Base-by-base conservation (phyloP, 2,113 vertebrate species). In the Pipa parva region DNA sequence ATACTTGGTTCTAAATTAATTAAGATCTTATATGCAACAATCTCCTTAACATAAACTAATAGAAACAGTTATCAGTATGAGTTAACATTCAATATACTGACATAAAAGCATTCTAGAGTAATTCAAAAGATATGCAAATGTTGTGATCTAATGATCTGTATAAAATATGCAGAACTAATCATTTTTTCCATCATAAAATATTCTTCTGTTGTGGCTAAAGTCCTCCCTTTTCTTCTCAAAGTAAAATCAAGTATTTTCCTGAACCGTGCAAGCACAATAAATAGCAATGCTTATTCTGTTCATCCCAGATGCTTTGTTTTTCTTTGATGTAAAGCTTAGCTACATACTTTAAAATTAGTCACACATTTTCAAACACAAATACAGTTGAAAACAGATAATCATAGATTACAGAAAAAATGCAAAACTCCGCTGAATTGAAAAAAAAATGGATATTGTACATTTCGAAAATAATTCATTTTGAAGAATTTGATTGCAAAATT, bases 121-220 rank as follows among this genome's bases (percentile, higher is more conserved):
- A n/a, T n/a, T n/a, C n/a, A n/a, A n/a, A n/a, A n/a, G n/a, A n/a
- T n/a, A n/a, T 28, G 62, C 31, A 54, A 64, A 55, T 54, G 24
- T 24, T 56, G 45, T 56, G 50, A 65, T 64, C 52, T 36, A 56
- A 37, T 65, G 28, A 56, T 56, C 37, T 51, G 21, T 20, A 48
- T 66, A 56, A 66, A 66, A 66, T 66, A 57, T 57, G 51, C 63
- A 66, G 3, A 57, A 57, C 39, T 66, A 66, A 57, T 57, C 25
- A 48, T 33, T 42, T 49, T 49, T 42, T 64, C 55, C 62, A 64
- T 50, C 28, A 28, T 25, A 57, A 17, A 57, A 57, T 66, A 36
- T 45, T 46, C 25, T 21, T 22, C 37, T 24, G 18, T 29, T 39
- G 20, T 13, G 56, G 52, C 39, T 15, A 31, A 37, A 20, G 22